These are phyloP conservation scores for Lacanobia oleracea DNA, from an alignment of 2,888 invertebrate genomes.

Conservation along the genomic window DNA sequence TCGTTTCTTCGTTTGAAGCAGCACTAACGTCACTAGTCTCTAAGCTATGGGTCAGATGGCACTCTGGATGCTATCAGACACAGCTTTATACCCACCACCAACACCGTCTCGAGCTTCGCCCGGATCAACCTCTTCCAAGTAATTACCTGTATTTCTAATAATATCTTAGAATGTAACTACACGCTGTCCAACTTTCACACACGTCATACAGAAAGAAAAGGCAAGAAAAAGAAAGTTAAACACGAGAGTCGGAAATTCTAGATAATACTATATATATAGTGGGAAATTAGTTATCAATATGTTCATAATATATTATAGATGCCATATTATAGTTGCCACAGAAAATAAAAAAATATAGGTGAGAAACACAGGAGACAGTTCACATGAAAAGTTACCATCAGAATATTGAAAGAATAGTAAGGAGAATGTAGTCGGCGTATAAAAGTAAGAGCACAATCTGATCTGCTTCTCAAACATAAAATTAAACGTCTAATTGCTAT, in stretches of 20 bases:
- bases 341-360: conserved; percentile 48
- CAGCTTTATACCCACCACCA: conserved; percentile 74
- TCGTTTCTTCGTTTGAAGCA: conserved; percentile 88
- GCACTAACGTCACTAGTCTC: conserved; percentile 85
- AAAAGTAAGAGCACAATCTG: conserved; percentile 21
- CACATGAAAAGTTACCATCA: conserved; percentile 61
- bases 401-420: conserved; percentile 20
- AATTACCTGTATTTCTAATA: conserved; percentile 60
- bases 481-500: conserved; percentile 32
- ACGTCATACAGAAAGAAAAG: conserved; percentile 43
- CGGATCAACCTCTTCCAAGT: conserved; percentile 63
- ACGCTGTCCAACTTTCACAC: conserved; percentile 58
- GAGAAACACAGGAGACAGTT: conserved; percentile 60
- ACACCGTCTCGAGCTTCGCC: conserved; percentile 66
- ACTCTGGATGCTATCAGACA: conserved; percentile 84
- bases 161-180: conserved; percentile 68
- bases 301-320: conserved; percentile 47
- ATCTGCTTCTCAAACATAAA: conserved; percentile 20
- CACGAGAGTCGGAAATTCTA: conserved; percentile 36
- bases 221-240: conserved; percentile 56
- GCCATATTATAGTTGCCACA: conserved; percentile 55
- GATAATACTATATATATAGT: conserved; percentile 40
- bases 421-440: conserved; percentile 7
- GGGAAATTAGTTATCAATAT: conserved; percentile 48
- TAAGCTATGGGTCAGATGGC: conserved; percentile 89